Base-by-base conservation (phyloP, 64 coral and sea anemone species). In the Montipora sp. region DNA sequence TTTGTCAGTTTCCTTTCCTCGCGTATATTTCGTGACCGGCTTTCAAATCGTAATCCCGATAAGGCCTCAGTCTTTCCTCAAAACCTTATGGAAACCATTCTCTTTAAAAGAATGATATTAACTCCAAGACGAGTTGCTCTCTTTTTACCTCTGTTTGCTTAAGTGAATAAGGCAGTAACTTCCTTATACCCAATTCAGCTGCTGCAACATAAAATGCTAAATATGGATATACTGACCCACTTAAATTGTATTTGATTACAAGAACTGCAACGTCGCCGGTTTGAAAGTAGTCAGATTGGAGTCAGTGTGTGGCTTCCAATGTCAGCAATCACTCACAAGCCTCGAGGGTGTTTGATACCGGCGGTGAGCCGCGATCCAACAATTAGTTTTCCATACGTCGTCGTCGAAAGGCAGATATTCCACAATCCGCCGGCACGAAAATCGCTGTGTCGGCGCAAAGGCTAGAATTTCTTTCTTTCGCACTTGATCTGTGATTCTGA, bases 311-410 rank as follows among this genome's bases (percentile, higher is more conserved):
- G 46, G 13, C 47, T 69, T 18, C 65, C 50, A 84, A 51, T 11
- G 22, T 16, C 65, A 4, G 63, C 10, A 18, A 85, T 85, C 65
- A 23, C 45, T 36, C 45, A 22, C 46, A 18, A 12, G 9, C 5
- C 16, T 6, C 1, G 4, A 71, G 48, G 15, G 12, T 0, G 75
- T 48, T 78, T 78, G 44, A 19, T 18, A 7, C 44, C 18, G 18
- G 75, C 75, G 44, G 75, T 48, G 6, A 49, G 82, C 45, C 8
- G 68, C 9, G 47, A 18, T 72, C 82, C 4, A 70, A 71, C 70
- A 61, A 85, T 50, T 71, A 51, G 50, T 71, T 85, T 70, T 85
- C 80, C 82, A 71, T 73, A 51, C 71, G 71, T 72, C 63, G 46
- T 85, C 9, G 14, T 71, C 44, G 7, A 18, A 49, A 58, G 19